phyloP scores from a whole-genome alignment of 1,140 invertebrate species.

The Arctopsyche grandis region DNA sequence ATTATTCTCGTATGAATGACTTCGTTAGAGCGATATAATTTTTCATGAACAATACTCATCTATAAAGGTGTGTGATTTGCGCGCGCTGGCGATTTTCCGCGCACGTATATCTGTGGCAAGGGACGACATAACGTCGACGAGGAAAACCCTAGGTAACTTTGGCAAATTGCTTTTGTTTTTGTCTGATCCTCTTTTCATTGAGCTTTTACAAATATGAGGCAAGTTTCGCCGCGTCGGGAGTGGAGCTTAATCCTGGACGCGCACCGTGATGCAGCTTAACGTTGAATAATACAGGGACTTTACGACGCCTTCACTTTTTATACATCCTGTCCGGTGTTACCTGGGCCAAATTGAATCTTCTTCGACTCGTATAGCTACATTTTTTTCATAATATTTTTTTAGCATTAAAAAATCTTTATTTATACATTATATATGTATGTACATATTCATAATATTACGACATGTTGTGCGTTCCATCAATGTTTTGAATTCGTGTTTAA shows the following conservation, averaged over 20 bases:
- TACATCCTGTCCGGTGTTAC: neutral
- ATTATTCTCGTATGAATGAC: too few species aligned
- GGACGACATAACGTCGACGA: too few species aligned
- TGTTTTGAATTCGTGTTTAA: neutral
- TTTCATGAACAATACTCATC: too few species aligned
- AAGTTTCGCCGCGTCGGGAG: conserved; percentile 33
- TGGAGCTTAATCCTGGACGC: conserved; percentile 39
- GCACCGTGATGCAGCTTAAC: conserved; percentile 28
- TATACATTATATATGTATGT: neutral
- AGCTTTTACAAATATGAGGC: conserved; percentile 50
- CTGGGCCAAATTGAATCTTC: conserved; percentile 14
- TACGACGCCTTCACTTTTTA: conserved; percentile 20
- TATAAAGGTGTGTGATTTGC: neutral
- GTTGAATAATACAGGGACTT: conserved; percentile 36
- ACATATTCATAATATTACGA: neutral
- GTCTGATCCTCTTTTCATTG: conserved; percentile 49
- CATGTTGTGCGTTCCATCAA: neutral
- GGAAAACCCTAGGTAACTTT: conserved; percentile 34
- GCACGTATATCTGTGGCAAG: neutral
- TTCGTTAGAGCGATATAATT: too few species aligned
- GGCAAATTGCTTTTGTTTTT: conserved; percentile 53
- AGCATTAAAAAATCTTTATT: neutral
- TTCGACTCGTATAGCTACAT: too few species aligned
- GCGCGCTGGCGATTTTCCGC: neutral
- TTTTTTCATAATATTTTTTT: neutral